A percentile compares a stretch with the other conserved stretches of the same genome.
Evolutionary conservation across 2,797 vertebrate genomes (phyloP).

Genomic region (Sebastes flavidus): DNA sequence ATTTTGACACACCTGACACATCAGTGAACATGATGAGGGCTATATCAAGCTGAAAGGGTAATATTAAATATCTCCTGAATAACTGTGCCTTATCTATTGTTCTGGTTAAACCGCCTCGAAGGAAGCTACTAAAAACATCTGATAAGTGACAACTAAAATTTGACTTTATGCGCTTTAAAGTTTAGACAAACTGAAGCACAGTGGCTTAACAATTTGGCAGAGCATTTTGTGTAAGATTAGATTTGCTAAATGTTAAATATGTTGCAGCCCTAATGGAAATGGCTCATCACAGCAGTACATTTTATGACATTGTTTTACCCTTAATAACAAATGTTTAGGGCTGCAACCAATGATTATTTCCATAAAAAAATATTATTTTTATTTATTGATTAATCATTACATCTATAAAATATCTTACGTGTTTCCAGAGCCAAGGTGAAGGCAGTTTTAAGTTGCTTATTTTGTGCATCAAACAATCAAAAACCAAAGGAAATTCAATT

Average conservation of each 20-base stretch:
- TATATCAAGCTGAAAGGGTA: neutral
- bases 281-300: neutral
- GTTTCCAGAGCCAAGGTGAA: neutral
- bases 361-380: neutral
- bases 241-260: slow-evolving; percentile 11
- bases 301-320: too few species aligned
- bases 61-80: neutral
- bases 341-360: neutral
- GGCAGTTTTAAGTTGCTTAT: neutral
- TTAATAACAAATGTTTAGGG: neutral
- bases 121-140: neutral
- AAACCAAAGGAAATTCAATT: neutral
- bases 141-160: neutral
- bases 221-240: neutral
- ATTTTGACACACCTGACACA: neutral
- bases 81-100: neutral
- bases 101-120: neutral
- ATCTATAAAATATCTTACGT: neutral
- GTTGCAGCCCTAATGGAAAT: neutral
- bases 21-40: neutral
- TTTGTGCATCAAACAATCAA: neutral
- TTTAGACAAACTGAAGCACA: neutral
- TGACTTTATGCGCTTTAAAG: neutral
- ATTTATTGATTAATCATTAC: neutral
- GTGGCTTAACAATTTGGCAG: neutral